phyloP scores from a whole-genome alignment of 2,113 vertebrate species.

The Aphelocoma coerulescens region DNA sequence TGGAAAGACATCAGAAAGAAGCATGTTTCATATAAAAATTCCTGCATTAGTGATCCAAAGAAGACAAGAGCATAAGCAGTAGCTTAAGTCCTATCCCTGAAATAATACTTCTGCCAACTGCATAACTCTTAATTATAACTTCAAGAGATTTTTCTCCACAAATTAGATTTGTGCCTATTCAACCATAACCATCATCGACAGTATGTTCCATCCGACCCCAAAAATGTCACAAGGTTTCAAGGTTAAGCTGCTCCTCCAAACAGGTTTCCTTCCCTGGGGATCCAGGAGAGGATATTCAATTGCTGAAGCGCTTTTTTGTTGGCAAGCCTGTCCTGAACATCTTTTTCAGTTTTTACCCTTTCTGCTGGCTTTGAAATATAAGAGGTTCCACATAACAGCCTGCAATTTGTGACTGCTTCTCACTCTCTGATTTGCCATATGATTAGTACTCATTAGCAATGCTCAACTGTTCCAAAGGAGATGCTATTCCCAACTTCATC shows the following conservation, averaged over 20 bases:
- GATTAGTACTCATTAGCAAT: conserved; percentile 42
- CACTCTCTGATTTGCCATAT: conserved; percentile 6
- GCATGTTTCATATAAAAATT: neutral
- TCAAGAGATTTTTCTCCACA: neutral
- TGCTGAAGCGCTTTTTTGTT: neutral
- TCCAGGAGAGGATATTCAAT: neutral
- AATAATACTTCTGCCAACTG: neutral
- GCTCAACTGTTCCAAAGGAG: neutral
- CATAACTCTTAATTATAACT: neutral
- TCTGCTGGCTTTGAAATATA: conserved; percentile 10
- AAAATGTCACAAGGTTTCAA: neutral
- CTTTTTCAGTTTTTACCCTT: neutral
- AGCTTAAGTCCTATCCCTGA: neutral
- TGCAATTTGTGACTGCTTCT: conserved; percentile 9
- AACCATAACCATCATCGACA: accelerated
- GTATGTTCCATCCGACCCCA: neutral
- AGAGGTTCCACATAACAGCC: neutral
- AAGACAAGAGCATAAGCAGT: neutral
- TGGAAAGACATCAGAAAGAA: neutral
- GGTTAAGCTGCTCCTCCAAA: neutral
- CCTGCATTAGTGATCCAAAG: neutral
- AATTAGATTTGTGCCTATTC: neutral
- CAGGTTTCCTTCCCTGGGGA: neutral
- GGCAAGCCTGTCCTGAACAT: neutral
- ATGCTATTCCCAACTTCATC: neutral